A percentile compares a stretch with the other conserved stretches of the same genome.
Evolutionary conservation across 1,140 invertebrate genomes (phyloP).

Genomic region (Bombus soroeensis): DNA sequence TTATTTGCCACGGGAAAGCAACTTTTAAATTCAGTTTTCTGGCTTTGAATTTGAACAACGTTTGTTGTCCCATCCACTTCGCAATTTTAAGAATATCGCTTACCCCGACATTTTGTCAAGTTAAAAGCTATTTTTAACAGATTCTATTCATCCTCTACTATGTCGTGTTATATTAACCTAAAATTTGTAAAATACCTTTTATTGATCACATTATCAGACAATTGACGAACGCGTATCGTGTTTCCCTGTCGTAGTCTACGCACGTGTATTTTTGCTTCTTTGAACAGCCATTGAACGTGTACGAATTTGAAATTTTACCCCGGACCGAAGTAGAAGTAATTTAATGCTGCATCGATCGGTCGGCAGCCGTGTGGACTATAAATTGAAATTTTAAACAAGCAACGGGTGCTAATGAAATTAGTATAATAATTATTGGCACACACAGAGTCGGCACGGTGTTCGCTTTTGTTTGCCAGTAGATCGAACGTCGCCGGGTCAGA

Average conservation of each 20-base stretch:
- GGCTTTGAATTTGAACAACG: too few species aligned
- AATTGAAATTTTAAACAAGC: slow-evolving; percentile 63
- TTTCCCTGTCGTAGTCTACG: neutral
- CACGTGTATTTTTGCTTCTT: neutral
- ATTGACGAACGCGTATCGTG: neutral
- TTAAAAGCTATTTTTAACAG: too few species aligned
- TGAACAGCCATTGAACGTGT: neutral
- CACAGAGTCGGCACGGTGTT: neutral
- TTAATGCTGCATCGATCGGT: slow-evolving; percentile 37
- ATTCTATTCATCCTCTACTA: too few species aligned
- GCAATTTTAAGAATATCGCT: too few species aligned
- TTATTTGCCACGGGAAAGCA: too few species aligned
- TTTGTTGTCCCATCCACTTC: too few species aligned
- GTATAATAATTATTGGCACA: slow-evolving; percentile 9
- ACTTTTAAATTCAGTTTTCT: too few species aligned
- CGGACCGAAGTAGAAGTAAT: slow-evolving; percentile 27
- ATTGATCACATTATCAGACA: too few species aligned
- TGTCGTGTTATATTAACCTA: too few species aligned
- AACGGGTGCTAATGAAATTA: slow-evolving; percentile 53
- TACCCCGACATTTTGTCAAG: too few species aligned
- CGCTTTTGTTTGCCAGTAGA: neutral
- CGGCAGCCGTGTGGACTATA: slow-evolving; percentile 1
- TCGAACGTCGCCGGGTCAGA: neutral
- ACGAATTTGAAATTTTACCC: slow-evolving; percentile 50
- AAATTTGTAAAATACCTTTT: too few species aligned